Evolutionary conservation across 2,888 invertebrate genomes (phyloP), one percentile per base, ranked within the genome.

Genomic region (Caenorhabditis afra): DNA sequence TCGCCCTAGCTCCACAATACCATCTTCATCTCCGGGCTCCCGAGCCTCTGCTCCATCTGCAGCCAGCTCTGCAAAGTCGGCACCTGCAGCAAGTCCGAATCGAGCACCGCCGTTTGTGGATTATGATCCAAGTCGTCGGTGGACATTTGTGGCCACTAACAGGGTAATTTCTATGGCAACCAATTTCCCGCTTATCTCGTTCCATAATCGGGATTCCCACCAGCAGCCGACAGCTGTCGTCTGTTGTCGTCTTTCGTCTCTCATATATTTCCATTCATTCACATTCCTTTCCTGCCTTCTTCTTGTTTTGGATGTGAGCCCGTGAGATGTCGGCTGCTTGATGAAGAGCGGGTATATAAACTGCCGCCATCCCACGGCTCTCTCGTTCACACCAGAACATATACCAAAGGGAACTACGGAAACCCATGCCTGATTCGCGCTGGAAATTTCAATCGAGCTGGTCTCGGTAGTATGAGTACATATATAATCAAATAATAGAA

Each of bases 121-220:
- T 59, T 86, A 81, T 49, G 84, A 86, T 78, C 86, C 86, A 2
- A 81, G 66, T 20, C 57, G 89, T 4, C 47, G 89, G 35, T 89
- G 89, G 89, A 89, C 89, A 4, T 89, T 89, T 71, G 87, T 89
- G 12, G 89, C 87, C 29, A 86, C 85, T 11, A 85, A 87, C 41
- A 81, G 81, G 53, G 85, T 85, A 2, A 18, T 41, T 29, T 45
- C 29, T 23, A 20, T 37, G 37, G 37, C 35, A 53, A 53, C 35
- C n/a, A 14, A 29, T 29, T 35, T 35, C 14, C 35, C 53, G 35
- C n/a, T 52, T 52, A 52, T 52, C 52, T 22, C 41, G n/a, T n/a
- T n/a, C n/a, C 58, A 4, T 23, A 20, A 39, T 7, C 37, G 10
- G 11, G 18, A 7, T 37, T 12, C 7, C 22, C 53, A 10, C 10